Conservation (phyloP, 2,113 vertebrate species). For the Trachemys scripta region DNA sequence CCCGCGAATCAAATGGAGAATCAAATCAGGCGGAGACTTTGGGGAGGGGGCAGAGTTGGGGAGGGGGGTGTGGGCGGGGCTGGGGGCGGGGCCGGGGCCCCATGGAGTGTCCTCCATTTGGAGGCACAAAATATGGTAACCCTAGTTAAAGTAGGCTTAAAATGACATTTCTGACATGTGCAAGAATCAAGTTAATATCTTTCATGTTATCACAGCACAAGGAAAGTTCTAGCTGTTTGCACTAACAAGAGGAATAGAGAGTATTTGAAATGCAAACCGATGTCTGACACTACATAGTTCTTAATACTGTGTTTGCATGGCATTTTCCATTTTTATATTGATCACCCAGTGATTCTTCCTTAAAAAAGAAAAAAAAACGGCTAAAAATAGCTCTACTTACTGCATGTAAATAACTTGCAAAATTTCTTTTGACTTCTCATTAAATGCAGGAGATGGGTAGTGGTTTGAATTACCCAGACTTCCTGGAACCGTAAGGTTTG, state of each 20-base stretch:
- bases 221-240: background rate
- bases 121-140: too few species aligned
- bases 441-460: background rate
- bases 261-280: too few species aligned
- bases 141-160: too few species aligned
- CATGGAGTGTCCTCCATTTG: too few species aligned
- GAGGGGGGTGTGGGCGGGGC: too few species aligned
- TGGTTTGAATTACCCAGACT: background rate
- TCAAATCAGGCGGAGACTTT: too few species aligned
- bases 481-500: background rate
- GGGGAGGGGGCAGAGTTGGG: too few species aligned
- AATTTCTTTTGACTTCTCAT: background rate
- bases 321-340: background rate
- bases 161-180: too few species aligned
- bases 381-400: background rate
- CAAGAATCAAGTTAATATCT: background rate
- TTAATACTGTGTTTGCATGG: background rate
- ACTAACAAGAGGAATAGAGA: background rate
- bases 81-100: too few species aligned
- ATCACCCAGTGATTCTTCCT: background rate
- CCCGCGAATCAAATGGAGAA: too few species aligned
- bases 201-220: background rate
- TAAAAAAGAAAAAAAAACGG: background rate
- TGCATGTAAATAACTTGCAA: background rate
- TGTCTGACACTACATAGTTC: background rate